Evolutionary conservation across 2,113 vertebrate species (phyloP).

Genomic region (Takifugu bimaculatus): DNA sequence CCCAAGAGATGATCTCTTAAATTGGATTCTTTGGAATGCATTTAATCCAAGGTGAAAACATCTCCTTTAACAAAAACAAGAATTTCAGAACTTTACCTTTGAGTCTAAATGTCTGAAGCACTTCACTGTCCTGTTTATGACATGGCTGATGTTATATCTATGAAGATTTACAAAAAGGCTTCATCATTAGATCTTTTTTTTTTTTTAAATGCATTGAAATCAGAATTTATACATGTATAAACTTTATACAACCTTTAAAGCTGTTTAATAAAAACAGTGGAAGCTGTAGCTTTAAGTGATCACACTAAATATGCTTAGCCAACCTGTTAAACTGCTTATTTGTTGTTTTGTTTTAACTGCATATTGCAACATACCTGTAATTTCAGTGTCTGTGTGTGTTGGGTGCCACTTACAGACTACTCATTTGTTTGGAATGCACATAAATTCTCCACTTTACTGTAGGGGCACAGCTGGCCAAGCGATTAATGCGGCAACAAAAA

Average conservation of each 20-base stretch:
- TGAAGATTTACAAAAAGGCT: too few relatives aligned
- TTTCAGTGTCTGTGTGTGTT: slow-evolving; percentile 14
- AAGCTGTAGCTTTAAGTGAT: slow-evolving; percentile 1
- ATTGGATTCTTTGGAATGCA: too few relatives aligned
- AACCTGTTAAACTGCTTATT: slow-evolving; percentile 10
- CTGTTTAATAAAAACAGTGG: not conserved
- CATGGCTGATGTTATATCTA: too few relatives aligned
- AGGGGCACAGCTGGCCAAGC: slow-evolving; percentile 63
- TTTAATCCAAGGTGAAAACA: too few relatives aligned
- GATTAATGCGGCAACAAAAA: slow-evolving; percentile 65
- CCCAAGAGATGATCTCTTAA: too few relatives aligned
- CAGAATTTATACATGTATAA: not conserved
- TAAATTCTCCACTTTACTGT: slow-evolving; percentile 68
- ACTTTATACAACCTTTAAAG: too few relatives aligned
- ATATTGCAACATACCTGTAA: slow-evolving; percentile 28
- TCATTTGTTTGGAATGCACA: slow-evolving; percentile 73
- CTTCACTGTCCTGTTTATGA: too few relatives aligned
- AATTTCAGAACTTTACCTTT: too few relatives aligned
- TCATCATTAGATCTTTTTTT: too few relatives aligned
- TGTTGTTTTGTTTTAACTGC: not conserved
- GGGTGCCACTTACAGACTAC: slow-evolving; percentile 28
- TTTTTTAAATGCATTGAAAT: too few relatives aligned
- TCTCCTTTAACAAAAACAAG: too few relatives aligned
- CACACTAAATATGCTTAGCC: not conserved
- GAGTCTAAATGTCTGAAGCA: too few relatives aligned